Evolutionary conservation across 2,888 invertebrate genomes (phyloP).

Genomic region (Magallana nippona): DNA sequence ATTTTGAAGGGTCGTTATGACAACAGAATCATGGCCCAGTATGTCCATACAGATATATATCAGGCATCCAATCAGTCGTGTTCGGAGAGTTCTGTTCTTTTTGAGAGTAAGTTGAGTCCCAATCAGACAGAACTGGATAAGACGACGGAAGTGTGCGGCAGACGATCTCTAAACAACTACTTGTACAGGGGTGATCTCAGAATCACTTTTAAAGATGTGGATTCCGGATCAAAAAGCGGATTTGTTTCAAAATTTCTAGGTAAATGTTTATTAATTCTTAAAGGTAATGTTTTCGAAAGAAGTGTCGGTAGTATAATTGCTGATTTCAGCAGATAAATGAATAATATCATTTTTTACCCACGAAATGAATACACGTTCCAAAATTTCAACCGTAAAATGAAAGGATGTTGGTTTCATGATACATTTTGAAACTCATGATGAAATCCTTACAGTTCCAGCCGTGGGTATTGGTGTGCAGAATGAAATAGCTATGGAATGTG

Average conservation of each 20-base stretch:
- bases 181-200: constrained; percentile 43
- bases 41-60: constrained; percentile 43
- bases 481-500: constrained; percentile 43
- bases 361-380: too few relatives aligned
- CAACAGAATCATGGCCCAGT: constrained; percentile 45
- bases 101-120: constrained; percentile 45
- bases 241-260: constrained; percentile 45
- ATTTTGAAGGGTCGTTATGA: constrained; percentile 38
- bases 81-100: constrained; percentile 38
- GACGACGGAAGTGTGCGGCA: constrained; percentile 43
- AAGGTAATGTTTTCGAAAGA: not conserved
- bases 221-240: constrained; percentile 34
- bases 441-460: constrained; percentile 30
- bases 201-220: constrained; percentile 36
- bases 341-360: too few relatives aligned
- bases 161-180: constrained; percentile 43
- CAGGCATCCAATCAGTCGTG: constrained; percentile 26
- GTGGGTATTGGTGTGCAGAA: constrained; percentile 9
- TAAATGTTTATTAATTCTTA: not conserved
- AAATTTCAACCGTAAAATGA: too few relatives aligned
- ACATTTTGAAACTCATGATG: not conserved
- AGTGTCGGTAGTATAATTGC: too few relatives aligned
- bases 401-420: too few relatives aligned
- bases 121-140: constrained; percentile 47
- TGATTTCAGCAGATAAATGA: too few relatives aligned